Conservation (phyloP, 2,797 vertebrate genomes). For the Micrastur ruficollis region DNA sequence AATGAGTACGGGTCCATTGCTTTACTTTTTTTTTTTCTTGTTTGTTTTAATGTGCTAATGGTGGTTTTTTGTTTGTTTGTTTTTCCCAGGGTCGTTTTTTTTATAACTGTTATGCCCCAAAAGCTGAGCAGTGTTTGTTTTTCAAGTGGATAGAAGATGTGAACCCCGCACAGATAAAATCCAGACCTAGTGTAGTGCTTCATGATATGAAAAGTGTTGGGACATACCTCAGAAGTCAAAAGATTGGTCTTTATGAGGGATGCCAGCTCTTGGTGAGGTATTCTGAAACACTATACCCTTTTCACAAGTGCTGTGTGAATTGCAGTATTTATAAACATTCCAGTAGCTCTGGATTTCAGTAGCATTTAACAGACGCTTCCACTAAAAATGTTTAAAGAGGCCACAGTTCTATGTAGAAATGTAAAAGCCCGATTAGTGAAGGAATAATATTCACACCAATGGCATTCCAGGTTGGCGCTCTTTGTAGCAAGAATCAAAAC, state of each 20-base stretch:
- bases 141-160: slow-evolving; percentile 78
- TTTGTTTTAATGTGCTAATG: slow-evolving; percentile 37
- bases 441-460: background rate
- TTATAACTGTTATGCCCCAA: slow-evolving; percentile 76
- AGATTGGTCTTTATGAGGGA: slow-evolving; percentile 74
- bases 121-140: slow-evolving; percentile 73
- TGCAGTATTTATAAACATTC: background rate
- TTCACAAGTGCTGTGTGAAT: background rate
- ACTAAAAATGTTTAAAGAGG: background rate
- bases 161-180: slow-evolving; percentile 6
- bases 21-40: background rate
- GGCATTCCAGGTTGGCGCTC: background rate
- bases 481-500: background rate
- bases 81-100: slow-evolving; percentile 74
- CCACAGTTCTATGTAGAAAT: background rate
- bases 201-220: slow-evolving; percentile 73
- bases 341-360: background rate
- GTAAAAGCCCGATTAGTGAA: background rate
- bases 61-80: background rate
- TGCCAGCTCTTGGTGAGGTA: slow-evolving; percentile 80
- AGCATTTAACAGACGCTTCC: background rate
- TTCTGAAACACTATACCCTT: background rate
- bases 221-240: slow-evolving; percentile 73
- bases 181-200: slow-evolving; percentile 23
- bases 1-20: background rate